These are phyloP conservation scores for Harpalus rubripes DNA, from an alignment of 2,888 invertebrate species.

Conservation along the genomic window DNA sequence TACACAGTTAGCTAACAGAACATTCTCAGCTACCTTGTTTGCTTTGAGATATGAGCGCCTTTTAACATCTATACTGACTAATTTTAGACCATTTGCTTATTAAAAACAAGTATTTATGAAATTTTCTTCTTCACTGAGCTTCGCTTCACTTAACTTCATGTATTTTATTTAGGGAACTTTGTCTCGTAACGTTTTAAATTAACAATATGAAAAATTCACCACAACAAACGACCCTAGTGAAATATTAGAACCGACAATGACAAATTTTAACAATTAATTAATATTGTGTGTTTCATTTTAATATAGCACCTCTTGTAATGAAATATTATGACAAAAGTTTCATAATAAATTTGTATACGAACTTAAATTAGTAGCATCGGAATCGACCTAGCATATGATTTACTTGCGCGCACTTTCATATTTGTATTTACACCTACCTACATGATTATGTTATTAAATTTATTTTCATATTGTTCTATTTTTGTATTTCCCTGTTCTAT, in stretches of 20 bases:
- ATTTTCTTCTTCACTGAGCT: slow-evolving; percentile 66
- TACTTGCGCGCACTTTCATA: too few relatives aligned
- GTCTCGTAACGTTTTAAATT: slow-evolving; percentile 12
- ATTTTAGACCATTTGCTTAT: slow-evolving; percentile 68
- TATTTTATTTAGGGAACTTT: slow-evolving; percentile 51
- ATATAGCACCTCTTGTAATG: background rate
- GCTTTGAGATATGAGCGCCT: slow-evolving; percentile 67
- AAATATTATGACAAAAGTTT: background rate
- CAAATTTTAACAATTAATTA: too few relatives aligned
- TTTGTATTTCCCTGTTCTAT: too few relatives aligned
- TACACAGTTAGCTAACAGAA: background rate
- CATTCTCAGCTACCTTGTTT: slow-evolving; percentile 60
- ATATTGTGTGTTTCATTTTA: background rate
- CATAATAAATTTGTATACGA: too few relatives aligned
- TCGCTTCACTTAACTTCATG: slow-evolving; percentile 57
- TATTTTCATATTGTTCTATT: too few relatives aligned
- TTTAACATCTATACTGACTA: slow-evolving; percentile 67
- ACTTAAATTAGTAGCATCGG: too few relatives aligned
- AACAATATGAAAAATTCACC: slow-evolving; percentile 21
- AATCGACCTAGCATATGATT: too few relatives aligned
- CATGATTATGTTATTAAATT: too few relatives aligned
- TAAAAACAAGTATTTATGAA: slow-evolving; percentile 67
- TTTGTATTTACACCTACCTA: too few relatives aligned
- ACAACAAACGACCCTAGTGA: slow-evolving; percentile 8
- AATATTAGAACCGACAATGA: background rate